Conservation (phyloP, 2,888 invertebrate genomes). For the Drosophila nigricruria region DNA sequence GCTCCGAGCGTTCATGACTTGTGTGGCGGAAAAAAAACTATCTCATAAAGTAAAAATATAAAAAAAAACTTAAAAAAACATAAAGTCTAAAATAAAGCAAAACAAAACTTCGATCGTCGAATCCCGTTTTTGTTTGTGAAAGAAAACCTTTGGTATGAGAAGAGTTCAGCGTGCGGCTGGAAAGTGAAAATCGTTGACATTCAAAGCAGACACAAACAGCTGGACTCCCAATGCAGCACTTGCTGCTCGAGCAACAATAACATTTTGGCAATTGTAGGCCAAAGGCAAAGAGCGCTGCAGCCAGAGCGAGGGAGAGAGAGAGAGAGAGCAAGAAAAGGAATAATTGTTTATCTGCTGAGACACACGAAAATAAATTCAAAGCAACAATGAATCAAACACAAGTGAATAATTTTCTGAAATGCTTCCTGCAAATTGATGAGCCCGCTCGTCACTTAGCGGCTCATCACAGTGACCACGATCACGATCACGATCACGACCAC, state of each 20-base stretch:
- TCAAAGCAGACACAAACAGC: conserved; percentile 20
- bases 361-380: conserved; percentile 26
- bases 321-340: conserved; percentile 6
- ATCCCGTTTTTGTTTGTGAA: conserved; percentile 52
- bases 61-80: neutral
- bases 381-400: conserved; percentile 72
- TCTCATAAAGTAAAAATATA: neutral
- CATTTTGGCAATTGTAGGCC: conserved; percentile 56
- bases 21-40: conserved; percentile 26
- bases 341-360: conserved; percentile 9
- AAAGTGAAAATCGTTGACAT: conserved; percentile 58
- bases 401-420: conserved; percentile 74
- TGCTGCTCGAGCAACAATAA: conserved; percentile 37
- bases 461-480: conserved; percentile 47
- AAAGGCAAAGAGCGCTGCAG: conserved; percentile 33
- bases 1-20: conserved; percentile 63
- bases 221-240: conserved; percentile 39
- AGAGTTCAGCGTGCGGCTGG: conserved; percentile 4
- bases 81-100: conserved; percentile 1
- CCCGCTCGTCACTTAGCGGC: conserved; percentile 54
- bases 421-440: conserved; percentile 79
- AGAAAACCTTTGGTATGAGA: conserved; percentile 49
- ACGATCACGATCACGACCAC: conserved; percentile 30
- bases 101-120: conserved; percentile 17
- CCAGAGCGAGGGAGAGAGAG: neutral